Conservation (phyloP, 2,888 invertebrate genomes). For the Cancer borealis region DNA sequence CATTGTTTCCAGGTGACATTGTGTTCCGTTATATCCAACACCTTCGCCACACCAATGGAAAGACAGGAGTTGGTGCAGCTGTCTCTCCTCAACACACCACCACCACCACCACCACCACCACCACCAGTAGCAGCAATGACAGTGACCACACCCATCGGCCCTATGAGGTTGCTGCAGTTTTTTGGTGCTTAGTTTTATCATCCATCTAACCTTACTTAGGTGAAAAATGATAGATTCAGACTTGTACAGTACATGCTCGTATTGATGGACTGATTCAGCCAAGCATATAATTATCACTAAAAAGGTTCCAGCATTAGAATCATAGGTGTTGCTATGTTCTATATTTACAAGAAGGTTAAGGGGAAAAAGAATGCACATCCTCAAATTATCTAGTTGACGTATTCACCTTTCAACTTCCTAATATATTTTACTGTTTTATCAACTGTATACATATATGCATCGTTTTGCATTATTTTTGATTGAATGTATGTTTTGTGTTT, state of each 20-base stretch:
- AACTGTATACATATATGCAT: neutral
- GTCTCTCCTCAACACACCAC: no score
- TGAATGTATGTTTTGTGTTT: neutral
- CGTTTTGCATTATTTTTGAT: neutral
- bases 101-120: neutral
- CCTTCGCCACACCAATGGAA: conserved; percentile 61
- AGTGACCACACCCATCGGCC: neutral
- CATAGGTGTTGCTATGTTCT: no score
- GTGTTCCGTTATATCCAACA: conserved; percentile 88
- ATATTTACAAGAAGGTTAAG: neutral
- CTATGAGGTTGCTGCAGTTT: conserved; percentile 41
- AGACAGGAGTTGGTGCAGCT: neutral
- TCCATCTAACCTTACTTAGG: neutral
- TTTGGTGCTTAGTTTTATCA: neutral
- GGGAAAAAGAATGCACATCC: neutral
- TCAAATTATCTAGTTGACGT: neutral
- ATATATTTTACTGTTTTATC: no score
- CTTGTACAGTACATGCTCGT: no score
- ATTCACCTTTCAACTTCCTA: neutral
- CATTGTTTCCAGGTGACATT: conserved; percentile 88
- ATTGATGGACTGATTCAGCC: no score
- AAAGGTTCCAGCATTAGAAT: no score
- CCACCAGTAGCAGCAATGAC: neutral
- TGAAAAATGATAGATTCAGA: neutral
- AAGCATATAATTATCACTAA: no score